These are phyloP conservation scores for Montifringilla adamsi DNA, from an alignment of 2,113 vertebrate species.

Conservation along the genomic window DNA sequence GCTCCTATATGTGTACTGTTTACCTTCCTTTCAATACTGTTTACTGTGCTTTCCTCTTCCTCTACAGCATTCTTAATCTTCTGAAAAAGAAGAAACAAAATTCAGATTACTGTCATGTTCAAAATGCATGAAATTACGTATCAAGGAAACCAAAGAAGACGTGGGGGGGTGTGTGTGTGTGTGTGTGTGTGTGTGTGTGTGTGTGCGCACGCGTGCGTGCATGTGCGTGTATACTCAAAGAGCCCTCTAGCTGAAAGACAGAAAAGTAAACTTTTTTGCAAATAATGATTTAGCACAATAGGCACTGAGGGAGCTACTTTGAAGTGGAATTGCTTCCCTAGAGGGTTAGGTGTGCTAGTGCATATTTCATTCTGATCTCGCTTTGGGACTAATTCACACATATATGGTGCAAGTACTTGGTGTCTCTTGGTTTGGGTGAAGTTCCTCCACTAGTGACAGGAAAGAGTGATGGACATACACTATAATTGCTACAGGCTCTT, in stretches of 20 bases:
- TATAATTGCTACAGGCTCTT: background rate
- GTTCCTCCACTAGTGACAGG: background rate
- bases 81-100: background rate
- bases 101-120: background rate
- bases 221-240: background rate
- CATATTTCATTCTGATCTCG: background rate
- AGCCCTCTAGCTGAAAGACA: background rate
- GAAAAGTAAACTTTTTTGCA: background rate
- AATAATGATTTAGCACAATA: background rate
- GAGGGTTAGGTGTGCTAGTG: background rate
- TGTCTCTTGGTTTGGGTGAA: background rate
- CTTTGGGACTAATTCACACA: background rate
- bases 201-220: too few species aligned
- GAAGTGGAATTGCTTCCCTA: background rate
- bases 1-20: background rate
- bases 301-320: background rate
- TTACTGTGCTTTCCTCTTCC: background rate
- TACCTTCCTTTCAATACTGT: background rate
- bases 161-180: fast-evolving
- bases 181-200: too few species aligned
- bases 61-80: background rate
- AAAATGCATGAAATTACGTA: background rate
- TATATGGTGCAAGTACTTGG: background rate
- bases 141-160: background rate
- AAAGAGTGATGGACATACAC: background rate